Percentiles rank a stretch among this genome's conserved stretches.
phyloP scores from a whole-genome alignment of 2,888 invertebrate species.

The Cacoxenus indagator region DNA sequence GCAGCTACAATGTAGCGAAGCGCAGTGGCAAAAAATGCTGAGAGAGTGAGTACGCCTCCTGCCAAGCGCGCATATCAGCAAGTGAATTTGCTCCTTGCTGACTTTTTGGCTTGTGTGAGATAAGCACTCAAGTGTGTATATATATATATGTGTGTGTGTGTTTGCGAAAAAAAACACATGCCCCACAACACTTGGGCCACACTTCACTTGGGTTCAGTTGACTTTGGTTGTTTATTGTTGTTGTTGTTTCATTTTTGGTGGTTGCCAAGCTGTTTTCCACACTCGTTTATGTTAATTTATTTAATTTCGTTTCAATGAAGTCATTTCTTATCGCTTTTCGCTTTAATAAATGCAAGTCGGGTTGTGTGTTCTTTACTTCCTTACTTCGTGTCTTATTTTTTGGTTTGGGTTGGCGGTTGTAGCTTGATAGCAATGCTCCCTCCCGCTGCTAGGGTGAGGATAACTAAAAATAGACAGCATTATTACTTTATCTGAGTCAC shows the following conservation, averaged over 20 bases:
- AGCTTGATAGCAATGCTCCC: too few species aligned
- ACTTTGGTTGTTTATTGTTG: neutral
- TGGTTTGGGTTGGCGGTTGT: too few species aligned
- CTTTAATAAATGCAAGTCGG: constrained; percentile 46
- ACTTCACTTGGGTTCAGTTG: neutral
- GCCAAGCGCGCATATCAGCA: neutral
- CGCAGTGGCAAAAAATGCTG: neutral
- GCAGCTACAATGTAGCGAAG: neutral
- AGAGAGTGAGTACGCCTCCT: neutral
- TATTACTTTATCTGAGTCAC: too few species aligned
- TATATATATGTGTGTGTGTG: neutral
- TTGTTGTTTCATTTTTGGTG: neutral
- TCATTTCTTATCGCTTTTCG: constrained; percentile 41
- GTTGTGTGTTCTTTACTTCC: neutral
- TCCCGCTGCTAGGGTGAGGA: too few species aligned
- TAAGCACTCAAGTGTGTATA: neutral
- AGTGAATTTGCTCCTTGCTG: constrained; percentile 16
- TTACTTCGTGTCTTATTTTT: neutral
- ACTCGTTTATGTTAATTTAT: constrained; percentile 57
- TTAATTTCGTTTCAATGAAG: constrained; percentile 60
- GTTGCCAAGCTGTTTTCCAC: neutral
- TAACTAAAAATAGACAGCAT: too few species aligned
- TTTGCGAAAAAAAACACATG: constrained; percentile 5
- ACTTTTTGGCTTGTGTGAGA: neutral
- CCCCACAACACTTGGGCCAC: neutral